Evolutionary conservation across 2,113 vertebrate species (phyloP).

Genomic region (Podiceps cristatus): DNA sequence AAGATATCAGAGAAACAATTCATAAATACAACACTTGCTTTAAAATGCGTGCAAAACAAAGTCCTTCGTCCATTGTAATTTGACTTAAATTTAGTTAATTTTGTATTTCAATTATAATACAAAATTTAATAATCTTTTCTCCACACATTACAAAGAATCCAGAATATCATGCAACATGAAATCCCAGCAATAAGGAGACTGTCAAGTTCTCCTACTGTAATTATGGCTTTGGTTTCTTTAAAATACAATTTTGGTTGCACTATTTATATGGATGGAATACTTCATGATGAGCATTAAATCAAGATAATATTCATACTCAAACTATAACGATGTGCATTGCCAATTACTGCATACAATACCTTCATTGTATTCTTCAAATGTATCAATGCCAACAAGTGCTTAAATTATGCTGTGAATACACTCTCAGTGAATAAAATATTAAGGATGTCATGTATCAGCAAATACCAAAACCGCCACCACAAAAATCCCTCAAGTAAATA

Average conservation of each 20-base stretch:
- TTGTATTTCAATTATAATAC: not conserved
- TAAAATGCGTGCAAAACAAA: not conserved
- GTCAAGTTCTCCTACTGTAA: not conserved
- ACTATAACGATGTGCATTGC: not conserved
- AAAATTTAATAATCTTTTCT: not conserved
- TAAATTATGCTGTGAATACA: conserved; percentile 9
- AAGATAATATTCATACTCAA: conserved; percentile 8
- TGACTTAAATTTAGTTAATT: not conserved
- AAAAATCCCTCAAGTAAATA: not conserved
- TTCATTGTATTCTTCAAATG: not conserved
- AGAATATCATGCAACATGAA: not conserved
- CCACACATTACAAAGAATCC: not conserved
- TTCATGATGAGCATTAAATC: not conserved
- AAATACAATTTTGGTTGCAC: not conserved
- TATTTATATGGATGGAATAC: not conserved
- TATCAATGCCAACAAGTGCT: not conserved
- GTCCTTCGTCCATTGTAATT: not conserved
- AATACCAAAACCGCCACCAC: conserved; percentile 20
- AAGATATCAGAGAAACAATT: not conserved
- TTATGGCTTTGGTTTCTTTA: not conserved
- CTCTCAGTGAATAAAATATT: conserved; percentile 27
- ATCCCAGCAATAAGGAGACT: not conserved
- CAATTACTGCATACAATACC: not conserved
- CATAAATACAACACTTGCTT: not conserved
- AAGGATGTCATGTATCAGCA: not conserved